Conservation (phyloP, 2,888 invertebrate genomes). For the Spodoptera exigua region DNA sequence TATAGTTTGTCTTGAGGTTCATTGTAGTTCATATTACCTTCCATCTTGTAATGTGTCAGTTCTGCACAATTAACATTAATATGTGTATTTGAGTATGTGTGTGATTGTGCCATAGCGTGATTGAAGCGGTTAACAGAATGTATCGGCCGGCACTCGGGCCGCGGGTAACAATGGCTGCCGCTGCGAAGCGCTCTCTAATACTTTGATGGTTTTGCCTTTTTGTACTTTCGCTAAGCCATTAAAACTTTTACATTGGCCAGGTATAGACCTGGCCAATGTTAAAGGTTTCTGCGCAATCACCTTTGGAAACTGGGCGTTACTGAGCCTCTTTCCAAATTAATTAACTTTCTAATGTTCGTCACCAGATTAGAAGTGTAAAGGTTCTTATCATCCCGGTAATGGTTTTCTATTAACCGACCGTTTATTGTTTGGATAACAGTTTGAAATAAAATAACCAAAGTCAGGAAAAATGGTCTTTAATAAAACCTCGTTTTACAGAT, state of each 20-base stretch:
- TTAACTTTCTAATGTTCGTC: constrained; percentile 43
- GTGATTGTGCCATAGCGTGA: constrained; percentile 47
- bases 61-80: too few species aligned
- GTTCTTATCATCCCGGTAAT: background rate
- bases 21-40: too few species aligned
- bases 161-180: constrained; percentile 69
- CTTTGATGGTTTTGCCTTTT: constrained; percentile 63
- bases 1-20: too few species aligned
- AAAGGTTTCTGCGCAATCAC: constrained; percentile 54
- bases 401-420: too few species aligned
- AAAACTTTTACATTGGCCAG: constrained; percentile 62
- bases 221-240: constrained; percentile 53
- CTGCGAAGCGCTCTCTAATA: constrained; percentile 58
- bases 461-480: constrained; percentile 84
- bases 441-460: constrained; percentile 59
- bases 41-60: too few species aligned
- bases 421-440: background rate
- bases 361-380: constrained; percentile 30
- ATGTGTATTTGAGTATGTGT: too few species aligned
- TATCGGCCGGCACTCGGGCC: constrained; percentile 60
- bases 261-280: too few species aligned
- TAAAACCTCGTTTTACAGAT: constrained; percentile 76
- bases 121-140: constrained; percentile 69
- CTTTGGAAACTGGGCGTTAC: constrained; percentile 33
- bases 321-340: constrained; percentile 37